Conservation (phyloP, 2,113 vertebrate genomes). For the Daboia siamensis region DNA sequence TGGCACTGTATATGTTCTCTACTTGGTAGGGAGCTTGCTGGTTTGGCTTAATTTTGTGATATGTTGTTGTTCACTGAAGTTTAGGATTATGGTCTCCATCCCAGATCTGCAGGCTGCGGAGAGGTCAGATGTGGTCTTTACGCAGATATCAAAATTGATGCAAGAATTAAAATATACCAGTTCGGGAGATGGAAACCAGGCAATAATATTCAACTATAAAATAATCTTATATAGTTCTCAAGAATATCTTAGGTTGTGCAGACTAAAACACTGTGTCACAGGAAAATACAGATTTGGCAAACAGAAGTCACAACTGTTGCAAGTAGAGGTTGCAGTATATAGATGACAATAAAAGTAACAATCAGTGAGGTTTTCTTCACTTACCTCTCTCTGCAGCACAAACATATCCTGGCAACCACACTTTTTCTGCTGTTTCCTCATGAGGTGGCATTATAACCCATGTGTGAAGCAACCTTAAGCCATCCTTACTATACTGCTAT, state of each 20-base stretch:
- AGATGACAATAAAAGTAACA: neutral
- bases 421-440: neutral
- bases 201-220: neutral
- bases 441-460: neutral
- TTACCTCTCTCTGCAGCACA: neutral
- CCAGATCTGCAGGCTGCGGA: neutral
- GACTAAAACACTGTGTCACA: neutral
- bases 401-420: neutral
- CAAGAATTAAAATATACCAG: neutral
- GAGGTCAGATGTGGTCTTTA: neutral
- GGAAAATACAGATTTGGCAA: neutral
- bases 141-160: neutral
- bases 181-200: neutral
- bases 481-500: neutral
- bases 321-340: neutral
- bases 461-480: neutral
- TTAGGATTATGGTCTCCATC: neutral
- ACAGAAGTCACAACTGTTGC: neutral
- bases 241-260: neutral
- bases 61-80: neutral
- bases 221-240: neutral
- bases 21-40: neutral
- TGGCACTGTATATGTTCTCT: neutral
- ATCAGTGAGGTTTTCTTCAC: neutral
- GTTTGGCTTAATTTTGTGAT: neutral